Evolutionary conservation across 2,113 vertebrate species (phyloP), one percentile per base, ranked within the genome.

Genomic region (Nicator chloris): DNA sequence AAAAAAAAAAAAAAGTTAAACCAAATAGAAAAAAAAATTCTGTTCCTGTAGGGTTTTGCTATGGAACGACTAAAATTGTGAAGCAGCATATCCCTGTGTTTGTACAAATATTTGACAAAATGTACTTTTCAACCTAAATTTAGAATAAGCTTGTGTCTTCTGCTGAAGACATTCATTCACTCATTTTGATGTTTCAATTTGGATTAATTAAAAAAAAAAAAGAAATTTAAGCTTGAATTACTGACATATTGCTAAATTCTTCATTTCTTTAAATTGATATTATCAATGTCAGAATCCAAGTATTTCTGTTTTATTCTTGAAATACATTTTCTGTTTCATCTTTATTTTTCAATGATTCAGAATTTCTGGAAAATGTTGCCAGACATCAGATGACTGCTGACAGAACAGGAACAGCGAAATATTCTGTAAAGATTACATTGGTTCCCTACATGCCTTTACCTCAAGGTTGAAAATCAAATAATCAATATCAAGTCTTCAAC

Each of bases 381-480:
- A 78, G 31, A 63, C 18, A 78, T 82, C 13, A 56, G 42, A 65
- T 10, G 8, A 61, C 50, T 54, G 18, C 22, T 63, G 24, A 75
- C 21, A 31, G 53, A 91, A 64, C 2, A 59, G 61, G 56, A 72
- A 71, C 37, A 84, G 8, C 44, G 73, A 92, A 56, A 64, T 37
- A 45, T 39, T 84, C 39, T 40, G 19, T 57, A 73, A 93, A 82
- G 85, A 65, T 72, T 82, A 65, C 7, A 30, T 3, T 66, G 23
- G 27, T 53, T 86, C 49, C 26, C 35, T 75, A 40, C 6, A 35
- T 69, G 70, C 8, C 56, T 85, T 89, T 39, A 79, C 17, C 45
- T 91, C 71, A 82, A 93, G 91, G 66, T 44, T 95, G 75, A 93
- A 84, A 93, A 94, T 61, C 78, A 85, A 76, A 82, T 80, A 89